These are phyloP conservation scores for Abramis brama DNA, from an alignment of 2,113 vertebrate genomes.

Conservation along the genomic window DNA sequence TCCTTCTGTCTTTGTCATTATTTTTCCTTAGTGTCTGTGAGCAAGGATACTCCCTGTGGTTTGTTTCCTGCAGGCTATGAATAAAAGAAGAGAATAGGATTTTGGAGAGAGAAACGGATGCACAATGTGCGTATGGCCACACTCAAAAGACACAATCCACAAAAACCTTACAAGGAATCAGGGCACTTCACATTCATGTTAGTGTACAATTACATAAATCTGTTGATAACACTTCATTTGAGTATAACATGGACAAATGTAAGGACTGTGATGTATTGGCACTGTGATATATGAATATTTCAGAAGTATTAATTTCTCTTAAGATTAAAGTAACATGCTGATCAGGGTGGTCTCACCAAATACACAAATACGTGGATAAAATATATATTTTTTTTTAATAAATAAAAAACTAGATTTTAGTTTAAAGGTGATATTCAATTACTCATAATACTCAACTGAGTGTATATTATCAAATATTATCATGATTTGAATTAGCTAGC, in stretches of 20 bases:
- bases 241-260: neutral
- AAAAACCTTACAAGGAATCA: neutral
- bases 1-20: neutral
- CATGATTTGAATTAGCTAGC: neutral
- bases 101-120: slow-evolving; percentile 40
- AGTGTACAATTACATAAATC: neutral
- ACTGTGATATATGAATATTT: neutral
- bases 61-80: slow-evolving; percentile 53
- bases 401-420: neutral
- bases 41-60: slow-evolving; percentile 35
- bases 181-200: neutral
- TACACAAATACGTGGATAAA: neutral
- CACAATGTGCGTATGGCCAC: slow-evolving; percentile 8
- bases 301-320: neutral
- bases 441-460: neutral
- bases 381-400: neutral
- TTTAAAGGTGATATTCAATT: neutral
- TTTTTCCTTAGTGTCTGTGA: slow-evolving; percentile 32
- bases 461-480: neutral
- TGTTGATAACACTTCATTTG: neutral
- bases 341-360: neutral
- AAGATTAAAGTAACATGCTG: neutral
- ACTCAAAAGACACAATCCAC: neutral
- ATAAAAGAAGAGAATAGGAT: slow-evolving; percentile 52
- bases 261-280: neutral